These are phyloP conservation scores for Enteromius paludinosus DNA, from an alignment of 2,797 vertebrate species.

Conservation along the genomic window DNA sequence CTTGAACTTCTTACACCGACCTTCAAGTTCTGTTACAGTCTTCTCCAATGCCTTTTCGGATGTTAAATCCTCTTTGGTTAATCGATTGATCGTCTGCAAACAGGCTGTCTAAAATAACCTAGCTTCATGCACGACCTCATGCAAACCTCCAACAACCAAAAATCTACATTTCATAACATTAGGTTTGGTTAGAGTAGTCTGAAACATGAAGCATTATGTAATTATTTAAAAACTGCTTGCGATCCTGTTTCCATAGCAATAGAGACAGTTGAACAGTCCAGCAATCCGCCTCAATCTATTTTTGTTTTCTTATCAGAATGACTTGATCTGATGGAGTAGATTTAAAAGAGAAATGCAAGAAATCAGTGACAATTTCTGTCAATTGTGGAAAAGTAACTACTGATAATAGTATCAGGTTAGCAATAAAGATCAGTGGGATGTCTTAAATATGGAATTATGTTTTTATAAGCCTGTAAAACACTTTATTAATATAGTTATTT, in stretches of 20 bases:
- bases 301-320: constrained; percentile 25
- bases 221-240: constrained; percentile 13
- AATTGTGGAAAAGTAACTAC: no score
- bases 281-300: background rate
- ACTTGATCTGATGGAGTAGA: constrained; percentile 14
- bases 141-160: background rate
- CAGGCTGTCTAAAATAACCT: background rate
- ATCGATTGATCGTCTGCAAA: background rate
- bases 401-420: background rate
- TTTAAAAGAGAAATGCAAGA: background rate
- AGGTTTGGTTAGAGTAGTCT: background rate
- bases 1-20: background rate
- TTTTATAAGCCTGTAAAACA: background rate
- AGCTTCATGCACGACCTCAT: background rate
- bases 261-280: constrained; percentile 10
- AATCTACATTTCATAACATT: background rate
- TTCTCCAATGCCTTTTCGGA: background rate
- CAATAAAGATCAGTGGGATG: background rate
- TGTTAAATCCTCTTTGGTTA: constrained; percentile 1
- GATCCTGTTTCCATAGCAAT: constrained; percentile 43
- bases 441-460: background rate
- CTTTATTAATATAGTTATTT: background rate
- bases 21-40: background rate
- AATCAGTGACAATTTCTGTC: background rate
- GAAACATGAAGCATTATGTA: constrained; percentile 31